Conservation (phyloP, 2,113 vertebrate species). For the Empidonax alnorum region DNA sequence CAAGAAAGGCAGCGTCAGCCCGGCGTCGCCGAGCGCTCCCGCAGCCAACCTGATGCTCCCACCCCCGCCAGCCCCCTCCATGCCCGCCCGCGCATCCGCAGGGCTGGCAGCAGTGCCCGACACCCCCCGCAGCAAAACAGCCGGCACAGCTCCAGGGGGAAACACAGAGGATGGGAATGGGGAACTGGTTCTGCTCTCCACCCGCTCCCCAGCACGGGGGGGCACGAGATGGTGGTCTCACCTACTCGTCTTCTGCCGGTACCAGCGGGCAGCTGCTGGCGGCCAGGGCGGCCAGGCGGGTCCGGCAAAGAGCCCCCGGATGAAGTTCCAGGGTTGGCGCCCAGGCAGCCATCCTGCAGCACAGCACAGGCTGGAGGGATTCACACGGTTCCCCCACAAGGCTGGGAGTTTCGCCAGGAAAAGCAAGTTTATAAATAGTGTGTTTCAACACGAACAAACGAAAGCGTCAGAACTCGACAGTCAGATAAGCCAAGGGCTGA, state of each 20-base stretch:
- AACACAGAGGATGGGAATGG: neutral
- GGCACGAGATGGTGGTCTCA: accelerated
- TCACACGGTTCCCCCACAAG: constrained; percentile 30
- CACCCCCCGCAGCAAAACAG: neutral
- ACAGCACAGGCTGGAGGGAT: constrained; percentile 10
- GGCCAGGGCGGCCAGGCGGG: accelerated
- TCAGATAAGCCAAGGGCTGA: constrained; percentile 1
- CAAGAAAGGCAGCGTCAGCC: neutral
- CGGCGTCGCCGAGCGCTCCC: neutral
- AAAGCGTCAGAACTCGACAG: constrained; percentile 12
- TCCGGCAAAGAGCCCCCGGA: accelerated
- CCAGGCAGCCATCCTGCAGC: neutral
- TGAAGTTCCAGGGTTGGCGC: neutral
- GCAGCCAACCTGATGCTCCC: neutral
- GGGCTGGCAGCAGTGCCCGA: neutral
- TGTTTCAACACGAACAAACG: neutral
- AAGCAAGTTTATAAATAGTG: constrained; percentile 67
- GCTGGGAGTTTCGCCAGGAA: constrained; percentile 59
- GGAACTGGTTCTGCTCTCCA: neutral
- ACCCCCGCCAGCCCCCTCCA: neutral
- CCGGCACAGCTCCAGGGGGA: neutral
- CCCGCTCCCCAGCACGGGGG: neutral
- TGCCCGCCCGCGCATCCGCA: neutral
- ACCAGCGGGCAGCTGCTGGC: neutral
- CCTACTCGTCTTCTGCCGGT: neutral